Evolutionary conservation across 2,888 invertebrate species (phyloP), one percentile per base, ranked within the genome.

Genomic region (Dynastes grantii): DNA sequence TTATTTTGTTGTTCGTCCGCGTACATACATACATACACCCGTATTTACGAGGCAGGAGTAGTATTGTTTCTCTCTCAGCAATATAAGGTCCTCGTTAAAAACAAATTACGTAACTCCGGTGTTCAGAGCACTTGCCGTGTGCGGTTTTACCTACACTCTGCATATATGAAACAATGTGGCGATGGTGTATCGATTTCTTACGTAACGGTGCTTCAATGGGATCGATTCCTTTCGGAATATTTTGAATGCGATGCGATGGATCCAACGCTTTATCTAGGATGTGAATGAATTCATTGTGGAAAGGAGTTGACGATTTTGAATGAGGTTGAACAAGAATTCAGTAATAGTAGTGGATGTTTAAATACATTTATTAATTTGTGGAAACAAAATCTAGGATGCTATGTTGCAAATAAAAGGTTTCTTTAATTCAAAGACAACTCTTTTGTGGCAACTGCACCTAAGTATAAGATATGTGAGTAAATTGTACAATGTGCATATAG

Each of bases 1-100:
- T 73, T 61, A 61, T 73, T 51, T 61, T 67, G 45, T 11, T 16
- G 67, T 67, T n/a, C 49, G 49, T 32, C 27, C 27, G 22, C 16
- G 16, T 16, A 65, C 32, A 64, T 63, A 53, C n/a, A 53, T 53
- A 22, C 55, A 58, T 58, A 16, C 22, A 58, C 22, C 2, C 22
- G 55, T 58, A 58, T 58, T 58, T 45, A 45, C 45, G 45, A 45
- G 8, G 8, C 45, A 8, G 45, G 45, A 45, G 45, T 11, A 11
- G 45, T 45, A 45, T 45, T 45, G 45, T 45, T 45, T 45, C 45
- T 45, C 45, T 45, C 45, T 45, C 11, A 8, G 61, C 29, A 2
- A 64, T 64, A 32, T 37, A 64, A 64, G 37, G n/a, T 22, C 22
- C 64, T 64, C 64, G 64, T 64, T 64, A 64, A 40, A 64, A 40